Evolutionary conservation across 2,888 invertebrate genomes (phyloP), one percentile per base, ranked within the genome.

Genomic region (Heliconius ismenius): DNA sequence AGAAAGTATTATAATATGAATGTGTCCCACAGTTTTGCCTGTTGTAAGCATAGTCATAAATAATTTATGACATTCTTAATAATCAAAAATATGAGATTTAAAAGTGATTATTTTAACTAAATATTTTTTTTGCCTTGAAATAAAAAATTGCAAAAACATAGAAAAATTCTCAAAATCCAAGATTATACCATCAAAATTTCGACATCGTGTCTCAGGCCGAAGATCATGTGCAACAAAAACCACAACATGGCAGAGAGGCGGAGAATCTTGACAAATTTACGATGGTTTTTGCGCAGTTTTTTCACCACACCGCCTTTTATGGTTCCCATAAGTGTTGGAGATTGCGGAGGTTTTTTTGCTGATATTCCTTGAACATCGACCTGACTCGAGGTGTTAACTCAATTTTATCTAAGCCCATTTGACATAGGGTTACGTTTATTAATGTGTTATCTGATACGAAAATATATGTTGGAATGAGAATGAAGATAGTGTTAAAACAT

Each of bases 341-440:
- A 78, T 82, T 80, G 79, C 73, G 67, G 81, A 80, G 81, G 81
- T 21, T 83, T 82, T 84, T 86, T 83, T 80, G 79, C 80, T 68
- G 77, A 80, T 79, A 74, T 83, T 83, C 81, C 77, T 76, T 82
- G 83, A 83, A 80, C 86, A 87, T 86, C 85, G 83, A 84, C 85
- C 82, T 84, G 86, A 81, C 83, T 83, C 70, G 81, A 88, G 86
- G 89, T 89, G 89, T 88, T 85, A 89, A 86, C 81, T 83, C 78
- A 85, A 86, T 86, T 83, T 87, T 88, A 88, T 87, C 81, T 81
- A 78, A 81, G 64, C 79, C 64, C 74, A 39, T 79, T 76, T 80
- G 79, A 78, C 78, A 76, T 69, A 76, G 76, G 70, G 76, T 64
- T 76, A 58, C 63, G 75, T 76, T 78, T 77, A 78, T 81, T 79